These are phyloP conservation scores for Helicolenus hilgendorfi DNA, from an alignment of 2,797 vertebrate species.

Conservation along the genomic window DNA sequence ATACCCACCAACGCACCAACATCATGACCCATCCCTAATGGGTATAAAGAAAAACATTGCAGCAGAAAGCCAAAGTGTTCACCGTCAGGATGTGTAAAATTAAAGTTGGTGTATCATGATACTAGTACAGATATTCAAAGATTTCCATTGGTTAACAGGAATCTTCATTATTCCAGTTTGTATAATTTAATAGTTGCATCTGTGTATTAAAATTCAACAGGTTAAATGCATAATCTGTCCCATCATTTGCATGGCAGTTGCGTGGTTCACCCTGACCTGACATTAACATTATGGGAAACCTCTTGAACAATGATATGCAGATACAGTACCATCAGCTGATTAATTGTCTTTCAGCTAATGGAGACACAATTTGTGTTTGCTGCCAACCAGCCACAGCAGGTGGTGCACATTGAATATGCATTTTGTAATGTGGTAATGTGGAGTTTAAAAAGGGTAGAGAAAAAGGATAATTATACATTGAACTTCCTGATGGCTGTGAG, in stretches of 20 bases:
- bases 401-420: conserved; percentile 61
- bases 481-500: conserved; percentile 28
- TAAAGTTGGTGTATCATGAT: neutral
- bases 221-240: conserved; percentile 35
- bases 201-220: conserved; percentile 32
- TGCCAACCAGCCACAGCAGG: conserved; percentile 65
- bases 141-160: neutral
- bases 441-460: conserved; percentile 42
- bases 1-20: too few relatives aligned
- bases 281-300: conserved; percentile 54
- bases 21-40: too few relatives aligned
- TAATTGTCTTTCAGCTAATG: conserved; percentile 60
- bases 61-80: neutral
- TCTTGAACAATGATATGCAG: conserved; percentile 53
- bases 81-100: neutral
- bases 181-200: neutral
- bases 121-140: neutral
- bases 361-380: conserved; percentile 42
- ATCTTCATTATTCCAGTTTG: neutral
- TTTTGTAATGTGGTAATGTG: conserved; percentile 38
- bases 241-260: conserved; percentile 35
- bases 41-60: neutral
- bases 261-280: conserved; percentile 39
- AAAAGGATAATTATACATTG: conserved; percentile 59
- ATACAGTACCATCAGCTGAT: conserved; percentile 50